Evolutionary conservation across 2,797 vertebrate genomes (phyloP).

Genomic region (Miichthys miiuy): DNA sequence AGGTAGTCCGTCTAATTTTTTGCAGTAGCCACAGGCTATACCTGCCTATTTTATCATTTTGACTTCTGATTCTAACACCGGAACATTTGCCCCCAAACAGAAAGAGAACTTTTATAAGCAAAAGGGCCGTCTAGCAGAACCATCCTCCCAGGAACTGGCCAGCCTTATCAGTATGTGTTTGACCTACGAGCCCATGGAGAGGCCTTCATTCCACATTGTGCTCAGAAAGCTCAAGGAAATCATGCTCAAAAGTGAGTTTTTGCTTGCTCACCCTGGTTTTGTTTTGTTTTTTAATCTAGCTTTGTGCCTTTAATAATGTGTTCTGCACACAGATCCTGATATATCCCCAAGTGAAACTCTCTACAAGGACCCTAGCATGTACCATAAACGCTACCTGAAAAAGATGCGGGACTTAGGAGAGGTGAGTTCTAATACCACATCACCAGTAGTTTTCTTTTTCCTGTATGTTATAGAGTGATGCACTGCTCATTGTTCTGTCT

Average conservation of each 20-base stretch:
- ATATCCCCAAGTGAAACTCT: slow-evolving; percentile 80
- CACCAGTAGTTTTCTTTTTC: background rate
- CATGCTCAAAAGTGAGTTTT: slow-evolving; percentile 87
- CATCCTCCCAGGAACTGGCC: slow-evolving; percentile 89
- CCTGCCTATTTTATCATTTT: background rate
- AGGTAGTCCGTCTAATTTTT: slow-evolving; percentile 81
- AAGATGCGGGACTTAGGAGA: slow-evolving; percentile 91
- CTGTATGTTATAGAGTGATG: slow-evolving; percentile 1
- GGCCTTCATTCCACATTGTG: slow-evolving; percentile 90
- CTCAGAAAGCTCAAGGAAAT: slow-evolving; percentile 91
- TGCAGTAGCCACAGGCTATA: background rate
- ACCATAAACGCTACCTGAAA: slow-evolving; percentile 93
- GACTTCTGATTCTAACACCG: slow-evolving; percentile 18
- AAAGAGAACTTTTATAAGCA: slow-evolving; percentile 94
- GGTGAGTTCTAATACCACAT: slow-evolving; percentile 76
- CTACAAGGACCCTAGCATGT: slow-evolving; percentile 87
- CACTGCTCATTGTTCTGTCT: slow-evolving; percentile 23
- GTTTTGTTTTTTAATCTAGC: background rate
- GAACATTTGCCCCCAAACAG: slow-evolving; percentile 73
- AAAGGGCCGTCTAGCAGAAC: slow-evolving; percentile 86
- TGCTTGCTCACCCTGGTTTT: background rate
- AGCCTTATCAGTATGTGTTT: slow-evolving; percentile 91
- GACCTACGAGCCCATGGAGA: slow-evolving; percentile 86
- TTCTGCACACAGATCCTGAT: slow-evolving; percentile 84
- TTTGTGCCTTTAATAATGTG: background rate